Evolutionary conservation across 2,113 vertebrate genomes (phyloP), one percentile per base, ranked within the genome.

Genomic region (Pomatostomus ruficeps): DNA sequence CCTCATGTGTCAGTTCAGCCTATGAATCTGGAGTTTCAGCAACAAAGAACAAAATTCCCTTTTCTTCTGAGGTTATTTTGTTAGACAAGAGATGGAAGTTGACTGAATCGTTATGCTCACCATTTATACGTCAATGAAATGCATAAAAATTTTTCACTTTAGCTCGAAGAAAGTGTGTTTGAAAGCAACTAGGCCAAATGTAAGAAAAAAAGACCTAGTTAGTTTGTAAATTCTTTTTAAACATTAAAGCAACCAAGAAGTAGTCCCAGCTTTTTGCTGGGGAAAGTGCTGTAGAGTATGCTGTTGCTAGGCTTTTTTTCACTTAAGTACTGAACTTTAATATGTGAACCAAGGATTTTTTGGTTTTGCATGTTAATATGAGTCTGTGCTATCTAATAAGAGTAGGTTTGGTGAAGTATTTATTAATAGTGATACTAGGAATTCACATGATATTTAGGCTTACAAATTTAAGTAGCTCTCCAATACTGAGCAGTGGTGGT

Each of bases 91-190:
- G 24, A 10, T 29, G 4, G 33, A 29, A 48, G 5, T 18, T 77
- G 36, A 29, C 11, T 58, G 18, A 45, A 31, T 36, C 65, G 62
- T 70, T 48, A 33, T 76, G 12, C 13, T 55, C 63, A 31, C 11
- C 1, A 35, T n/a, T 51, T 67, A 15, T 51, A 55, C 18, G 20
- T 62, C 14, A 38, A 35, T 4, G 2, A 61, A 73, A 59, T 25
- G 15, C 43, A 42, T 8, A 72, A 33, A 40, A 11, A 2, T 3
- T 57, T 45, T 46, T 28, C 5, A 71, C 8, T 52, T 21, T 29
- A 31, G 2, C 12, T 31, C 7, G 26, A 10, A 9, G 26, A 55
- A 79, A 20, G 7, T 45, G 16, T 0, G 0, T 58, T 82, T 36
- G n/a, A 58, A 81, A 65, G 16, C 10, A 70, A 3, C 10, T 23